Percentiles rank a stretch among this genome's conserved stretches.
These are phyloP conservation scores for Polydesmus complanatus DNA, from an alignment of 2,888 invertebrate species.

Conservation along the genomic window DNA sequence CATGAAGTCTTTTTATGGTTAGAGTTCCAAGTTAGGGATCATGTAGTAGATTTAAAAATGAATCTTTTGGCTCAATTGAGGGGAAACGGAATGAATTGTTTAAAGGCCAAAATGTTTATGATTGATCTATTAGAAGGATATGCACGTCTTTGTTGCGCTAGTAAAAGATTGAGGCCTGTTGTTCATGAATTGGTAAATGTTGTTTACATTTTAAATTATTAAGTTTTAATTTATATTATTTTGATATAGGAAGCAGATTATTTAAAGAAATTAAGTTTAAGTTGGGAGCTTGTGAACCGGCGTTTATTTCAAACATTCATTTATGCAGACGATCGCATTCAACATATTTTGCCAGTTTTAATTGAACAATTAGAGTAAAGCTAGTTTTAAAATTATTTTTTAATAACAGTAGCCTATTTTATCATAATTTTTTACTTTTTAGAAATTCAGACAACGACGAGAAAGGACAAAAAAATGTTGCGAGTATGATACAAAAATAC, in stretches of 20 bases:
- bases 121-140: conserved; percentile 47
- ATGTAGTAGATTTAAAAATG: conserved; percentile 49
- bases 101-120: conserved; percentile 41
- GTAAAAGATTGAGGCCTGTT: conserved; percentile 43
- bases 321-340: conserved; percentile 41
- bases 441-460: neutral
- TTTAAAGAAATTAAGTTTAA: conserved; percentile 46
- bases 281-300: conserved; percentile 53
- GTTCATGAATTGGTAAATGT: conserved; percentile 40
- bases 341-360: conserved; percentile 41
- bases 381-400: neutral
- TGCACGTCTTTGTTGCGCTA: conserved; percentile 45
- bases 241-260: conserved; percentile 40
- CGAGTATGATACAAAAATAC: conserved; percentile 37
- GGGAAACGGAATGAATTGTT: conserved; percentile 37
- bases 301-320: conserved; percentile 47
- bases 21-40: conserved; percentile 47
- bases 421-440: neutral
- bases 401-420: neutral
- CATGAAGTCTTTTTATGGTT: conserved; percentile 49
- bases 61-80: conserved; percentile 40
- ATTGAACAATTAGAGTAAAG: conserved; percentile 39
- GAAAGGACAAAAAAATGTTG: conserved; percentile 5
- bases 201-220: neutral
- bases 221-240: conserved; percentile 3